Conservation (phyloP, 2,888 invertebrate genomes). For the Dynastes hyllus region DNA sequence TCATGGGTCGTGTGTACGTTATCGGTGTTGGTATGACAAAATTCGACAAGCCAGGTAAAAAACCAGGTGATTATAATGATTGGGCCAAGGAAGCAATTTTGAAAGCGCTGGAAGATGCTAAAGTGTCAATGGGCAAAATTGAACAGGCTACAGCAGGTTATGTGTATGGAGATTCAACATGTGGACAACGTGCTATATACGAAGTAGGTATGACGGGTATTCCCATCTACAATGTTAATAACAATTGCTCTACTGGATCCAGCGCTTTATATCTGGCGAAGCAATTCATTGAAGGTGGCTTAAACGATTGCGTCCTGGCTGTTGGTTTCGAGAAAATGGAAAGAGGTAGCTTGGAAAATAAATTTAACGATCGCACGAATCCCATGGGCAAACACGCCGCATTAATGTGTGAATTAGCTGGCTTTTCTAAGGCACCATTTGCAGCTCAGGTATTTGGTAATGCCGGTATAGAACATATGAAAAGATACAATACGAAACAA, state of each 20-base stretch:
- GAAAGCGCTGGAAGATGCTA: slow-evolving; percentile 90
- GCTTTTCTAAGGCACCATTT: neutral
- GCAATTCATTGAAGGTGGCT: slow-evolving; percentile 92
- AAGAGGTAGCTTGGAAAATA: slow-evolving; percentile 82
- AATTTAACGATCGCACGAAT: slow-evolving; percentile 83
- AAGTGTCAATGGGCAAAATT: slow-evolving; percentile 82
- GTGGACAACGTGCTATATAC: slow-evolving; percentile 96
- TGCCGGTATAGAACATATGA: slow-evolving; percentile 87
- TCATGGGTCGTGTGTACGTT: slow-evolving; percentile 81
- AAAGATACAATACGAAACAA: slow-evolving; percentile 93
- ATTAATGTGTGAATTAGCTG: neutral
- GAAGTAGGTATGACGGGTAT: slow-evolving; percentile 97
- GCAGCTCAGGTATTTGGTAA: slow-evolving; percentile 1
- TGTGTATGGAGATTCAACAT: slow-evolving; percentile 95
- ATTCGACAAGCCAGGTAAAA: slow-evolving; percentile 94
- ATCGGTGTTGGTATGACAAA: slow-evolving; percentile 99
- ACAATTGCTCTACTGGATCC: slow-evolving; percentile 98
- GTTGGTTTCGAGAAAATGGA: slow-evolving; percentile 99
- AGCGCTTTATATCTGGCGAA: slow-evolving; percentile 93
- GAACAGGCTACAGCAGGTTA: slow-evolving; percentile 95
- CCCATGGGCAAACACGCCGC: slow-evolving; percentile 79
- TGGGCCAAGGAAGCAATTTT: slow-evolving; percentile 96
- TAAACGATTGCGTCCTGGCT: slow-evolving; percentile 92
- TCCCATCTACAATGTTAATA: slow-evolving; percentile 98
- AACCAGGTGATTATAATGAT: slow-evolving; percentile 90